Evolutionary conservation across 1,140 invertebrate genomes (phyloP), one percentile per base, ranked within the genome.

Genomic region (Drosophila repleta): DNA sequence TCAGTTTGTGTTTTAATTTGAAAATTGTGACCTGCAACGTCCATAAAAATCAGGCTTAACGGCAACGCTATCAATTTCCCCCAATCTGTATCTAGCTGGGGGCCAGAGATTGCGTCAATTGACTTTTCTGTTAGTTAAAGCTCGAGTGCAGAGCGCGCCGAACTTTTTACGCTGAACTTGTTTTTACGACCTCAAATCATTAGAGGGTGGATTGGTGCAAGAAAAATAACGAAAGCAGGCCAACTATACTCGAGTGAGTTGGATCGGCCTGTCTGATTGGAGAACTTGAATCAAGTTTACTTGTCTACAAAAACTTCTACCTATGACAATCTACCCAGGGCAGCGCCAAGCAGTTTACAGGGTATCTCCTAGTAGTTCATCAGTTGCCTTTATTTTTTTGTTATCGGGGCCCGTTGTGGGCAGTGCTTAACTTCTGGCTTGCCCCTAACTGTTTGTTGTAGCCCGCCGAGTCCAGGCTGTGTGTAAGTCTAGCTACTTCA

Each of bases 101-200:
- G 56, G 41, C 53, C 46, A 63, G 52, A 61, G 57, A 74, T 68
- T 69, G 65, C 11, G 49, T 74, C 82, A 85, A 85, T 85, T 87
- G 82, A 87, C 74, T 78, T 68, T 72, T 64, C 51, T 64, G 37
- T 75, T 65, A 21, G 52, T 43, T 35, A 29, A 57, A 57, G 39
- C 55, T 66, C 35, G 52, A 29, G 29, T 8, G 29, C 7, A 10
- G 18, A 39, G 21, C 53, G 32, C 41, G 20, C 52, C 43, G 32
- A 66, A 71, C 62, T 71, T 71, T 51, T 21, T 46, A 65, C 61
- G 49, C 68, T 57, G 11, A 66, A 71, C 53, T 66, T 66, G 57
- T 41, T 8, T 32, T 61, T 46, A 17, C 43, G 8, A 5, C n/a
- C 7, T 43, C 32, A 6, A 35, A 11, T 13, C 3, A 11, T 2